Conservation (phyloP, 2,888 invertebrate genomes). For the Clepsis dumicolana region DNA sequence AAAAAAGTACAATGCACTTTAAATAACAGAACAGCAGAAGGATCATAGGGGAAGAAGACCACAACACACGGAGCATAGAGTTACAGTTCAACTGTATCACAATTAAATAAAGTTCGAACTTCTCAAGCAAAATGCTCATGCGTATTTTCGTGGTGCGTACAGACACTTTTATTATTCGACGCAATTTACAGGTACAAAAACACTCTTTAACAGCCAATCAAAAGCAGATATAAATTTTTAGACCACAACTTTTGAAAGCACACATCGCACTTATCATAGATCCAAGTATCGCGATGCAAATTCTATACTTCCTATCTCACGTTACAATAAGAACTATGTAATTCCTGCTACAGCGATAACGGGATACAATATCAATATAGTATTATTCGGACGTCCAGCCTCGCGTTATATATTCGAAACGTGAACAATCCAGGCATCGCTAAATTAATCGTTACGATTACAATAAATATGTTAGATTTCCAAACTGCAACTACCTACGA, state of each 20-base stretch:
- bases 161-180: constrained; percentile 69
- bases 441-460: constrained; percentile 38
- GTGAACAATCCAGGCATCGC: constrained; percentile 15
- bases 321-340: constrained; percentile 19
- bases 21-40: constrained; percentile 30
- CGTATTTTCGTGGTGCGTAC: constrained; percentile 43
- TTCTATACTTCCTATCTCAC: constrained; percentile 1
- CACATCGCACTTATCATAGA: constrained; percentile 32
- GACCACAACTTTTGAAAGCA: constrained; percentile 70
- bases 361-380: constrained; percentile 1
- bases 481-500: constrained; percentile 42
- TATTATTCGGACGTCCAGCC: constrained; percentile 14
- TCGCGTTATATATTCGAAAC: constrained; percentile 9
- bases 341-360: constrained; percentile 6
- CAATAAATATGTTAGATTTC: constrained; percentile 44
- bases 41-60: constrained; percentile 20
- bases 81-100: constrained; percentile 18
- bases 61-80: constrained; percentile 13
- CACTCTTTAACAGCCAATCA: constrained; percentile 66
- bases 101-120: constrained; percentile 23
- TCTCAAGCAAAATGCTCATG: constrained; percentile 18
- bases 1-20: constrained; percentile 17
- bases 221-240: constrained; percentile 60
- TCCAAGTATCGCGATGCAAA: constrained; percentile 1
- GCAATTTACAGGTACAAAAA: constrained; percentile 80